phyloP scores from a whole-genome alignment of 2,113 vertebrate genomes.

The Syrrhaptes paradoxus region DNA sequence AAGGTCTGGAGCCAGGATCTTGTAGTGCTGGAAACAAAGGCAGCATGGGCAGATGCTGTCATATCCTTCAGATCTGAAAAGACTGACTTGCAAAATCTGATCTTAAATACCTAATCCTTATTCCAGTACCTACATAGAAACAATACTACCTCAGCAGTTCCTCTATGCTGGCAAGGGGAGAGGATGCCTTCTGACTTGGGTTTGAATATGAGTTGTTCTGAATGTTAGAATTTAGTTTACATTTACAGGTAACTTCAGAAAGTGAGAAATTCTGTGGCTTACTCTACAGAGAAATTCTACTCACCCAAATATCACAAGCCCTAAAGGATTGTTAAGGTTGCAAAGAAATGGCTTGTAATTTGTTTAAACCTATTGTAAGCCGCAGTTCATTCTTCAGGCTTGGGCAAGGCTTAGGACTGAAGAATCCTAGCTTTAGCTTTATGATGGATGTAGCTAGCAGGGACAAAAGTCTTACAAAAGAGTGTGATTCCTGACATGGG shows the following conservation, averaged over 20 bases:
- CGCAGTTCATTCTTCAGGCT: not conserved
- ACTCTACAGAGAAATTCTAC: not conserved
- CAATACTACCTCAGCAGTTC: not conserved
- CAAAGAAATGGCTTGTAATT: not conserved
- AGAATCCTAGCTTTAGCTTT: not conserved
- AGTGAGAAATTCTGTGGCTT: not conserved
- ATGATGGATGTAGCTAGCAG: not conserved
- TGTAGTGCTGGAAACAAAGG: not conserved
- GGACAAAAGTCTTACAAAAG: not conserved
- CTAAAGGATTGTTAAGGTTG: not conserved
- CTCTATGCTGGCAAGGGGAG: not conserved
- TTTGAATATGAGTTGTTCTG: not conserved
- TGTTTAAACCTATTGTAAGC: not conserved
- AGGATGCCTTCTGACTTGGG: not conserved
- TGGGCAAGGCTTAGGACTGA: not conserved
- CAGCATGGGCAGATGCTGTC: not conserved
- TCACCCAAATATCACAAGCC: not conserved
- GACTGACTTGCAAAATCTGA: not conserved
- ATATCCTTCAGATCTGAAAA: not conserved
- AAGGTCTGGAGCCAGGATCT: not conserved
- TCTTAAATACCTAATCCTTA: not conserved
- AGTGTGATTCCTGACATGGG: not conserved
- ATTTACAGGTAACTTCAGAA: not conserved
- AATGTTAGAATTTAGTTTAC: not conserved
- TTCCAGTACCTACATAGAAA: not conserved